A percentile compares a stretch with the other conserved stretches of the same genome.
Conservation (phyloP, 2,113 vertebrate species). For the Cyanoramphus novaezelandiae region DNA sequence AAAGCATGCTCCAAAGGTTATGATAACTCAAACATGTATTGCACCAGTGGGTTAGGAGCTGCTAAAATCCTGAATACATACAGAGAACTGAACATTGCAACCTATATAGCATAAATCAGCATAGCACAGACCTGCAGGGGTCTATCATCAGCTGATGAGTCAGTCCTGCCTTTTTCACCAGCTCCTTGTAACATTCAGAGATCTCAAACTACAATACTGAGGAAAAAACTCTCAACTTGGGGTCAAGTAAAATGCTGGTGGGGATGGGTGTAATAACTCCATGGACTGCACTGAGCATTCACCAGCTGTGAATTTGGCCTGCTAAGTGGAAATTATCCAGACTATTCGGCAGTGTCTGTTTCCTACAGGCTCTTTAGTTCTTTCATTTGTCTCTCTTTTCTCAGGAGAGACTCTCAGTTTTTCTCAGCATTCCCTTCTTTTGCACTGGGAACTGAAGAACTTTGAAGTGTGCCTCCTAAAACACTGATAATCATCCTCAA, state of each 20-base stretch:
- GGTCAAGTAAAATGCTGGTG: not conserved
- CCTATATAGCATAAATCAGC: not conserved
- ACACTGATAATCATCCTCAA: constrained; percentile 66
- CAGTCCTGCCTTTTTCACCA: not conserved
- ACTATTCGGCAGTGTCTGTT: not conserved
- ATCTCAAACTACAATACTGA: not conserved
- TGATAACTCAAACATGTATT: constrained; percentile 1
- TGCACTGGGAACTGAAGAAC: constrained; percentile 62
- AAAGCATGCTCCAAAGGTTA: constrained; percentile 42
- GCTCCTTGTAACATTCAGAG: not conserved
- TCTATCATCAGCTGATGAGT: not conserved
- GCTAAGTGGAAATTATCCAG: constrained; percentile 26
- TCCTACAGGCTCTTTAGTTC: constrained; percentile 21
- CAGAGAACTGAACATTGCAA: constrained; percentile 14
- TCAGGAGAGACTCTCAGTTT: constrained; percentile 25
- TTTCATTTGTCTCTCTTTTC: constrained; percentile 10
- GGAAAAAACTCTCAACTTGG: not conserved
- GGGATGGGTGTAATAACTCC: not conserved
- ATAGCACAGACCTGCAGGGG: not conserved
- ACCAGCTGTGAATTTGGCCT: not conserved
- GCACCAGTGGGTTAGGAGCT: not conserved
- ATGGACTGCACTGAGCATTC: not conserved
- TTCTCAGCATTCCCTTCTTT: constrained; percentile 28
- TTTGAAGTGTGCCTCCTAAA: constrained; percentile 67
- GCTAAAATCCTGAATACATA: not conserved